Conservation (phyloP, 2,113 vertebrate species). For the Irena cyanogastra region DNA sequence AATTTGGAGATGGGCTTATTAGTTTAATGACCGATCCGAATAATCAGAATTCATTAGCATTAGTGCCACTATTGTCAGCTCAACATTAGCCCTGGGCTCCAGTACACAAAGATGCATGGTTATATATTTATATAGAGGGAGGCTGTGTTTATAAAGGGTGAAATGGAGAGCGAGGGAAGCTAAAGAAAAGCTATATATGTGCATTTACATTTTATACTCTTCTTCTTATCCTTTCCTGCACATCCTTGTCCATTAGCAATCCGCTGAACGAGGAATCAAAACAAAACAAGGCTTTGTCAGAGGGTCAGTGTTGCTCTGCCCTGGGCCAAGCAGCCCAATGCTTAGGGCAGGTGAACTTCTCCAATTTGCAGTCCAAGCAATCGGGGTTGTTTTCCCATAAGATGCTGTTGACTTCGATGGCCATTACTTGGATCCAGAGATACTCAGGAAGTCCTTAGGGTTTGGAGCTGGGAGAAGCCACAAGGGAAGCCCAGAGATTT, state of each 20-base stretch:
- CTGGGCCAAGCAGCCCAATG: neutral
- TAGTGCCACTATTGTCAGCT: slow-evolving; percentile 80
- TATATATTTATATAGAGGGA: slow-evolving; percentile 35
- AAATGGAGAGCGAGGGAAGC: neutral
- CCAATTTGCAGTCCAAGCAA: neutral
- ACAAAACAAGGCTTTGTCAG: neutral
- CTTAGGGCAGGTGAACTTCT: neutral
- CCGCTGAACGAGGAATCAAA: neutral
- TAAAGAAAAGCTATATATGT: neutral
- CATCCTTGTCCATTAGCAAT: neutral
- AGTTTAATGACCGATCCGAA: slow-evolving; percentile 93
- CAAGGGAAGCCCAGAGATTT: neutral
- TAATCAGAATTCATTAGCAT: slow-evolving; percentile 97
- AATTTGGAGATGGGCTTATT: slow-evolving; percentile 96
- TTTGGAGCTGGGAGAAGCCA: neutral
- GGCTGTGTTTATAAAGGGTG: slow-evolving; percentile 21
- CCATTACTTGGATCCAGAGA: neutral
- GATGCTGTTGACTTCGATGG: neutral
- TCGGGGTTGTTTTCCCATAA: neutral
- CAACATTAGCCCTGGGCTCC: slow-evolving; percentile 82
- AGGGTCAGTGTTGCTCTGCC: neutral
- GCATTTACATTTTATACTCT: neutral
- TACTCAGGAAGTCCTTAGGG: neutral
- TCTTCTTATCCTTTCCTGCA: neutral
- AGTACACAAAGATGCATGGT: slow-evolving; percentile 44